These are phyloP conservation scores for Corynorhinus townsendii DNA, from an alignment of 2,113 vertebrate species.

Conservation along the genomic window DNA sequence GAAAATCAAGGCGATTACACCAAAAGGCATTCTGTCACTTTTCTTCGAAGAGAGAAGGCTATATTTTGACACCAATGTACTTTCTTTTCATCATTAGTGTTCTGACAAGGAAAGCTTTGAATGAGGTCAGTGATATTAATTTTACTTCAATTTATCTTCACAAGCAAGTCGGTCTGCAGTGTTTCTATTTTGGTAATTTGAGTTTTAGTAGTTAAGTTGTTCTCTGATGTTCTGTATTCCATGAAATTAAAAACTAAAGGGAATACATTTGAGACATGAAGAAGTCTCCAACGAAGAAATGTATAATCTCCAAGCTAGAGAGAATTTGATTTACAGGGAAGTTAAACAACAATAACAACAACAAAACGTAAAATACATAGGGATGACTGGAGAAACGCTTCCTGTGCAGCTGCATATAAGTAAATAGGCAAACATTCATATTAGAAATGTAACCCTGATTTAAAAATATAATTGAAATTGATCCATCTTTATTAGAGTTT, in stretches of 20 bases:
- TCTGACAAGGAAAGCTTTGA: conserved; percentile 23
- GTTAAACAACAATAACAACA: neutral
- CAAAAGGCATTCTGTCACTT: neutral
- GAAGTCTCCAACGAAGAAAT: conserved; percentile 37
- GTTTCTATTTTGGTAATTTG: conserved; percentile 33
- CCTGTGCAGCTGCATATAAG: neutral
- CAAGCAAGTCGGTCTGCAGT: neutral
- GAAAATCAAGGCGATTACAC: neutral
- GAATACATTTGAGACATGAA: conserved; percentile 19
- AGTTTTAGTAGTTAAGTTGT: conserved; percentile 13
- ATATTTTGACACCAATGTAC: conserved; percentile 10
- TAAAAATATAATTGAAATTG: conserved; percentile 37
- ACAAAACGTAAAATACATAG: neutral
- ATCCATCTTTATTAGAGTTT: conserved; percentile 24
- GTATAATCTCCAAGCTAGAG: conserved; percentile 41
- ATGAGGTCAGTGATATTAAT: neutral
- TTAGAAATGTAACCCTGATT: conserved; percentile 22
- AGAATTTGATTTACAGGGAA: conserved; percentile 33
- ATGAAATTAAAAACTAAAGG: conserved; percentile 26
- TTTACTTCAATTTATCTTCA: conserved; percentile 15
- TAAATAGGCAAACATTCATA: conserved; percentile 2
- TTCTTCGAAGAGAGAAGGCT: neutral
- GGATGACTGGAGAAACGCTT: neutral
- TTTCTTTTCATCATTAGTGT: conserved; percentile 13
- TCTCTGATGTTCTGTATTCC: conserved; percentile 9